Evolutionary conservation across 2,113 vertebrate species (phyloP).

Genomic region (Trachemys scripta): DNA sequence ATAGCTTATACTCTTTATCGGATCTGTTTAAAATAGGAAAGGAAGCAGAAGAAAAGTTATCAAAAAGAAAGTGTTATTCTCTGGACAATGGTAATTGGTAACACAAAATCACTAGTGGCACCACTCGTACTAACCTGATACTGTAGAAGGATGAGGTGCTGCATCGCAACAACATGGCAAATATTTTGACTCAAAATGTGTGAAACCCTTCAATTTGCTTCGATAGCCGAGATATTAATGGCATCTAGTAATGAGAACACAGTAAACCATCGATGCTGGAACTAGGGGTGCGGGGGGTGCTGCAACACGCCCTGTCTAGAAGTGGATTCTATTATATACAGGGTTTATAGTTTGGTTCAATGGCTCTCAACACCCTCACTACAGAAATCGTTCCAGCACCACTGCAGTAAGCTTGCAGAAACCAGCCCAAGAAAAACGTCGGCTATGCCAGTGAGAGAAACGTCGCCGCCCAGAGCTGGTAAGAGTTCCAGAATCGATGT

Average conservation of each 20-base stretch:
- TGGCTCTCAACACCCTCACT: too few relatives aligned
- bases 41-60: background rate
- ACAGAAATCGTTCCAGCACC: too few relatives aligned
- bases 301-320: too few relatives aligned
- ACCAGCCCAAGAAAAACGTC: background rate
- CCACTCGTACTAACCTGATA: background rate
- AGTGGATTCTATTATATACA: too few relatives aligned
- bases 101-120: accelerated
- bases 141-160: background rate
- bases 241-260: background rate
- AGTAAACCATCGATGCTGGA: background rate
- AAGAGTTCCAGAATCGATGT: background rate
- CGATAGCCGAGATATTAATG: background rate
- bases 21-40: background rate
- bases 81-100: background rate
- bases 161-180: background rate
- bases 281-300: too few relatives aligned
- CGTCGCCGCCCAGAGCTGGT: background rate
- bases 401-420: background rate
- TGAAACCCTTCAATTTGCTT: background rate
- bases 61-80: background rate
- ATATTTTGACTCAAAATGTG: background rate
- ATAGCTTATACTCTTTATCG: background rate
- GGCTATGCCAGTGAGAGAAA: background rate
- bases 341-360: too few relatives aligned